Conservation (phyloP, 2,888 invertebrate genomes). For the Artemia sinica region DNA sequence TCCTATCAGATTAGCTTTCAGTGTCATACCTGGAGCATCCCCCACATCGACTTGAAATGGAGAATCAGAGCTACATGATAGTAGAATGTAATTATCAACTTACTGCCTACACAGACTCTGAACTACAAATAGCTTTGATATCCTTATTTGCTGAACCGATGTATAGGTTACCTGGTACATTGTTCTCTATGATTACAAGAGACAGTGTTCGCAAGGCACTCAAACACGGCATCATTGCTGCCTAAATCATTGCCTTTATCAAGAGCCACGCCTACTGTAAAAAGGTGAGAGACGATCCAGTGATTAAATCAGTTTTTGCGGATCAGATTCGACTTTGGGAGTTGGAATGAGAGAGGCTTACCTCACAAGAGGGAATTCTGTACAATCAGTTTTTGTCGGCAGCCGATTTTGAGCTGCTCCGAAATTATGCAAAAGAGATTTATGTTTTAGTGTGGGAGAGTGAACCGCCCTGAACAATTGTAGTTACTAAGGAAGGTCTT, state of each 20-base stretch:
- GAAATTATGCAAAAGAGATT: conserved; percentile 55
- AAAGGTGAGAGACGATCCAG: conserved; percentile 27
- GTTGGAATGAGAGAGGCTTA: conserved; percentile 78
- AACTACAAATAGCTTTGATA: conserved; percentile 76
- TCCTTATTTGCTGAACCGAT: conserved; percentile 81
- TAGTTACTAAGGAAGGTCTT: conserved; percentile 80
- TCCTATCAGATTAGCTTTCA: conserved; percentile 70
- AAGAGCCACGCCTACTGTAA: conserved; percentile 76
- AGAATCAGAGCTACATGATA: conserved; percentile 54
- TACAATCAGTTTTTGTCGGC: conserved; percentile 91
- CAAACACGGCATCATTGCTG: conserved; percentile 80
- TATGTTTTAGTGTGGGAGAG: conserved; percentile 72
- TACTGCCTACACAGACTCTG: conserved; percentile 90
- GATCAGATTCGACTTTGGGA: conserved; percentile 94
- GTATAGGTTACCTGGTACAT: conserved; percentile 87
- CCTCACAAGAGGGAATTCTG: conserved; percentile 82
- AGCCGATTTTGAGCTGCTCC: conserved; percentile 47
- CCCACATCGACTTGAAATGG: conserved; percentile 31
- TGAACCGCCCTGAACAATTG: conserved; percentile 49
- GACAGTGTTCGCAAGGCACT: conserved; percentile 91
- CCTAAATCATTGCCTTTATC: conserved; percentile 86
- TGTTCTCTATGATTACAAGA: conserved; percentile 78
- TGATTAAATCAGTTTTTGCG: conserved; percentile 75
- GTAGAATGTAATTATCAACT: conserved; percentile 91
- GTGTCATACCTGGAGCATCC: conserved; percentile 49